Percentiles rank a stretch among this genome's conserved stretches.
Evolutionary conservation across 1,140 invertebrate genomes (phyloP).

Genomic region (Drosophila persimilis): DNA sequence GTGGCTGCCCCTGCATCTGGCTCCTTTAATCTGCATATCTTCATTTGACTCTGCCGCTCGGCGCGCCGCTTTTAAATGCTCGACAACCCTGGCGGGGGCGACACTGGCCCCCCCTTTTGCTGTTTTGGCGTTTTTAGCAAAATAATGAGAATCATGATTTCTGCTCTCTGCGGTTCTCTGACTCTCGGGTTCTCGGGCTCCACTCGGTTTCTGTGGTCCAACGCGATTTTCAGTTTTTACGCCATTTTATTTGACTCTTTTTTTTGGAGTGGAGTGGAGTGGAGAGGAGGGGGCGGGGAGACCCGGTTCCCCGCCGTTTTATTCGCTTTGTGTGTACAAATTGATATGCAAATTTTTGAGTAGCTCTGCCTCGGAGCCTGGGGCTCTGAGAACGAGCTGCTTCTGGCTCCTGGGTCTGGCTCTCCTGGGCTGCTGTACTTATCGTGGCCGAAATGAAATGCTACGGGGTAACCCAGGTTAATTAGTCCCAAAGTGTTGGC

Average conservation of each 20-base stretch:
- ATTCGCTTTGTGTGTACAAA: constrained; percentile 64
- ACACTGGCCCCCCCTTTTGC: constrained; percentile 1
- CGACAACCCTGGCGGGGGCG: constrained; percentile 11
- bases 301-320: constrained; percentile 1
- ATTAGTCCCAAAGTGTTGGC: constrained; percentile 71
- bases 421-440: constrained; percentile 16
- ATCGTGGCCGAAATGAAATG: constrained; percentile 39
- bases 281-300: too few relatives aligned
- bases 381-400: constrained; percentile 18
- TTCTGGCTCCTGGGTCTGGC: background rate
- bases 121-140: constrained; percentile 74
- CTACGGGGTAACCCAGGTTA: constrained; percentile 55
- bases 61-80: constrained; percentile 64
- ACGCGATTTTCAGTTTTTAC: constrained; percentile 70
- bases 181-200: too few relatives aligned
- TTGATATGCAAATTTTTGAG: constrained; percentile 82
- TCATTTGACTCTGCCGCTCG: constrained; percentile 71
- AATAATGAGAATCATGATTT: constrained; percentile 83
- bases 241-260: constrained; percentile 57
- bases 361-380: constrained; percentile 23
- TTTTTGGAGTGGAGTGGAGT: background rate
- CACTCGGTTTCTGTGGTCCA: constrained; percentile 34
- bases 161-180: constrained; percentile 51
- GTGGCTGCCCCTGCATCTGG: constrained; percentile 58
- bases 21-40: constrained; percentile 82